Conservation (phyloP, 1,140 invertebrate genomes). For the Drosophila guanche region DNA sequence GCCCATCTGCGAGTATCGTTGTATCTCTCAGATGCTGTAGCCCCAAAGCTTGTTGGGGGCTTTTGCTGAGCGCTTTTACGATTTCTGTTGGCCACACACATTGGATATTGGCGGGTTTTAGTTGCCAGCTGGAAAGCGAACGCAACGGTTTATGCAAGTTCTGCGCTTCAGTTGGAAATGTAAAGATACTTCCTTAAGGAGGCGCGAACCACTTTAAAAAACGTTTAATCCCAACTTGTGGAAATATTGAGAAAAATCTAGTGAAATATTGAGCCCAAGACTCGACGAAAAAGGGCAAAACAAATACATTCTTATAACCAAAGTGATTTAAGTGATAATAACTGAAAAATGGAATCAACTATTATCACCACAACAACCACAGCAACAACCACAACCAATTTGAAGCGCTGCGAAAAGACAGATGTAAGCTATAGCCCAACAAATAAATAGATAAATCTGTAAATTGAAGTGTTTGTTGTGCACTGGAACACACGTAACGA, state of each 20-base stretch:
- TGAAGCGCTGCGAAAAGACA: slow-evolving; percentile 59
- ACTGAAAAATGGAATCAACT: slow-evolving; percentile 64
- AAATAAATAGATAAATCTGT: neutral
- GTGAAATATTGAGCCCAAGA: neutral
- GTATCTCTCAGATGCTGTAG: slow-evolving; percentile 22
- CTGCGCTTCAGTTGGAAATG: slow-evolving; percentile 33
- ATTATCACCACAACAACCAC: slow-evolving; percentile 61
- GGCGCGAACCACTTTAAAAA: slow-evolving; percentile 5
- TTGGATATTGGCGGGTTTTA: slow-evolving; percentile 37
- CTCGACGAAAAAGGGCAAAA: neutral
- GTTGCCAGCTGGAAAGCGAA: slow-evolving; percentile 59
- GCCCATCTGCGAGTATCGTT: neutral
- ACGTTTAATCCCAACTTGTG: neutral
- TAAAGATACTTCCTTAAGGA: slow-evolving; percentile 19
- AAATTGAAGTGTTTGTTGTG: slow-evolving; percentile 5
- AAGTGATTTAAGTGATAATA: slow-evolving; percentile 12
- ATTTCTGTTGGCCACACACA: slow-evolving; percentile 15
- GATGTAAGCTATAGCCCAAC: slow-evolving; percentile 49
- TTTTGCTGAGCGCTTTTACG: slow-evolving; percentile 43
- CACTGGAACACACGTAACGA: slow-evolving; percentile 27
- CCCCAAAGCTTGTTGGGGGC: slow-evolving; percentile 23
- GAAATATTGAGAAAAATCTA: neutral
- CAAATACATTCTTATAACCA: neutral
- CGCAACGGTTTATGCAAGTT: slow-evolving; percentile 53
- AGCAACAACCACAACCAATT: slow-evolving; percentile 51